Evolutionary conservation across 2,113 vertebrate genomes (phyloP), one percentile per base, ranked within the genome.

Genomic region (Corapipo altera): DNA sequence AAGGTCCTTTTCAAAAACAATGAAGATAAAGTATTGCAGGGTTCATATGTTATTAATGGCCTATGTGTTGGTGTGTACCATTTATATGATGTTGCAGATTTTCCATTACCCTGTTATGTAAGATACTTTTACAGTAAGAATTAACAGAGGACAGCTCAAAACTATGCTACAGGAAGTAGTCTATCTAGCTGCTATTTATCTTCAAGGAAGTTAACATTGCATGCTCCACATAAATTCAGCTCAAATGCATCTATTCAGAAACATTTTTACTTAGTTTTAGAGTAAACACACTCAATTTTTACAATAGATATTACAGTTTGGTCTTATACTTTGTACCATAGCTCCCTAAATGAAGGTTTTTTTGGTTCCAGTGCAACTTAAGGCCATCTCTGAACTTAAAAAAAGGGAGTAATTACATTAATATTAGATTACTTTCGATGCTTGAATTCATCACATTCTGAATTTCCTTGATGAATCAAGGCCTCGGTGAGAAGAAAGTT

Each of bases 1-100:
- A 84, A 94, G 3, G 6, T 48, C 51, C 12, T 41, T 96, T 88
- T 95, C 44, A 85, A 90, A 93, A 93, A 66, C 26, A 89, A 77
- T 33, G 22, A 85, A 78, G 69, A 96, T 79, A 95, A 97, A 96
- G 70, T 93, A 58, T 26, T 88, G 54, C 44, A 74, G 58, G 37
- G 41, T 91, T 92, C 88, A 73, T n/a, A 2, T 78, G 83, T 90
- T 91, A 81, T 79, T 96, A 94, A 95, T 85, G 90, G 61, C 67
- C 75, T 81, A 4, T 24, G n/a, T 93, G 37, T 76, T 88, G 81
- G 52, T 85, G 89, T 88, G 92, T 54, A 79, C 70, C 46, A 41
- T 86, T 89, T 67, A 46, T 52, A 20, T 39, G 88, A 79, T 33
- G 59, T 8, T 76, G 57, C 26, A 89, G 71, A 66, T 83, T 66